A percentile compares a stretch with the other conserved stretches of the same genome.
Conservation (phyloP, 1,140 invertebrate species). For the Sinonovacula constricta region DNA sequence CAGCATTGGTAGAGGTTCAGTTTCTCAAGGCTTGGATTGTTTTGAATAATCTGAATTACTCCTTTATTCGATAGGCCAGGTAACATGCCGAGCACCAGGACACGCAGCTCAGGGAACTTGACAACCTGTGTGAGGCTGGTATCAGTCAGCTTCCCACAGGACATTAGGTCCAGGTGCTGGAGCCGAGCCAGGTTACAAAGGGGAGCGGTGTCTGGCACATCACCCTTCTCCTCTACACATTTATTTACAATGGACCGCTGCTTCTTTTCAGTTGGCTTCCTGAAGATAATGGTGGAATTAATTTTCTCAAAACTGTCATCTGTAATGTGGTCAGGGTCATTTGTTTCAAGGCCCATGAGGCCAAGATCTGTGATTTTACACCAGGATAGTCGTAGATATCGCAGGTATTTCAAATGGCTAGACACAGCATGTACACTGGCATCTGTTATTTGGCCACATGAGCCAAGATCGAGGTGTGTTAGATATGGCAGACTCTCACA, state of each 20-base stretch:
- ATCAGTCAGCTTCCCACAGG: constrained; percentile 85
- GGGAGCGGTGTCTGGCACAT: constrained; percentile 77
- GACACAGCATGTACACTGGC: constrained; percentile 81
- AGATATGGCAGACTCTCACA: constrained; percentile 80
- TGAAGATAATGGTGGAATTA: constrained; percentile 61
- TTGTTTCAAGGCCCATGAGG: constrained; percentile 77
- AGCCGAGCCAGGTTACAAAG: constrained; percentile 80
- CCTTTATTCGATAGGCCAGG: constrained; percentile 84
- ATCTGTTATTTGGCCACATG: constrained; percentile 85
- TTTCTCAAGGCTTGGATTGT: constrained; percentile 85
- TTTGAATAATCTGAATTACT: constrained; percentile 82
- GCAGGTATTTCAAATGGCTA: constrained; percentile 82
- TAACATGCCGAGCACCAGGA: constrained; percentile 84
- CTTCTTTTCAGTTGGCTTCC: constrained; percentile 64
- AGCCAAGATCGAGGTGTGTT: constrained; percentile 83
- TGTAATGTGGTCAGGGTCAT: constrained; percentile 49
- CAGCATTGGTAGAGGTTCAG: constrained; percentile 83
- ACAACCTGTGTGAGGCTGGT: constrained; percentile 85
- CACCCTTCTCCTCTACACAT: constrained; percentile 71
- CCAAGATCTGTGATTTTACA: constrained; percentile 85
- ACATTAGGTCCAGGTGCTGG: constrained; percentile 82
- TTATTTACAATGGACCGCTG: constrained; percentile 80
- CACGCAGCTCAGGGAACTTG: constrained; percentile 82
- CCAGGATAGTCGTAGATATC: constrained; percentile 82
- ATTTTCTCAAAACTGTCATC: constrained; percentile 53